A percentile compares a stretch with the other conserved stretches of the same genome.
Evolutionary conservation across 2,888 invertebrate species (phyloP).

Genomic region (Eurois occulta): DNA sequence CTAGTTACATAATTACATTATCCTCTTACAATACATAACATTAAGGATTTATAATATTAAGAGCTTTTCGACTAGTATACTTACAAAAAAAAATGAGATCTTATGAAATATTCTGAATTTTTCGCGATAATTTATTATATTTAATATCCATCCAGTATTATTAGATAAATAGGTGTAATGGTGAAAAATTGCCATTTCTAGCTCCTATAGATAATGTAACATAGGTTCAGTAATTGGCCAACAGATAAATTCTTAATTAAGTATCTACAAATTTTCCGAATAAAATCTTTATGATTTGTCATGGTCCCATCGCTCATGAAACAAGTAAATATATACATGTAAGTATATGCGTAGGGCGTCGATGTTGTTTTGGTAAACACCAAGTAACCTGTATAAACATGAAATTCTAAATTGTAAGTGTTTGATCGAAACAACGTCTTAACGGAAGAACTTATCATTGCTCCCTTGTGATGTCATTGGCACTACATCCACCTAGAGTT

Average conservation of each 20-base stretch:
- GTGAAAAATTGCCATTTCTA: conserved; percentile 80
- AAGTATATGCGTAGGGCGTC: conserved; percentile 24
- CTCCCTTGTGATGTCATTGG: conserved; percentile 56
- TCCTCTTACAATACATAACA: conserved; percentile 82
- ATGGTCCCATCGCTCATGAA: conserved; percentile 75
- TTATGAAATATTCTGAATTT: conserved; percentile 88
- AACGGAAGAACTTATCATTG: conserved; percentile 57
- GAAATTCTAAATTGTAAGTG: conserved; percentile 52
- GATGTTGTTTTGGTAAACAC: conserved; percentile 46
- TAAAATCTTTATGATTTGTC: conserved; percentile 52
- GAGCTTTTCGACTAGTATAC: conserved; percentile 89
- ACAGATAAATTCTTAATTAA: conserved; percentile 72
- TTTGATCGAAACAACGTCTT: conserved; percentile 45
- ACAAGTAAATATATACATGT: conserved; percentile 34
- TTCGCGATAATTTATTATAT: conserved; percentile 87
- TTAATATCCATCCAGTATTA: conserved; percentile 90
- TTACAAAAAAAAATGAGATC: conserved; percentile 86
- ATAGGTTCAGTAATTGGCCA: conserved; percentile 83
- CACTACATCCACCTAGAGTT: conserved; percentile 49
- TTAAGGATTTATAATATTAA: conserved; percentile 86
- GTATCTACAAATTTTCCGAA: conserved; percentile 67
- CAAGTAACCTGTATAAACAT: conserved; percentile 38
- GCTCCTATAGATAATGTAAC: conserved; percentile 84
- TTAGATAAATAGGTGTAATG: conserved; percentile 88
- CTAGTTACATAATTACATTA: conserved; percentile 82